A percentile compares a stretch with the other conserved stretches of the same genome.
Evolutionary conservation across 2,888 invertebrate species (phyloP).

Genomic region (Operophtera brumata): DNA sequence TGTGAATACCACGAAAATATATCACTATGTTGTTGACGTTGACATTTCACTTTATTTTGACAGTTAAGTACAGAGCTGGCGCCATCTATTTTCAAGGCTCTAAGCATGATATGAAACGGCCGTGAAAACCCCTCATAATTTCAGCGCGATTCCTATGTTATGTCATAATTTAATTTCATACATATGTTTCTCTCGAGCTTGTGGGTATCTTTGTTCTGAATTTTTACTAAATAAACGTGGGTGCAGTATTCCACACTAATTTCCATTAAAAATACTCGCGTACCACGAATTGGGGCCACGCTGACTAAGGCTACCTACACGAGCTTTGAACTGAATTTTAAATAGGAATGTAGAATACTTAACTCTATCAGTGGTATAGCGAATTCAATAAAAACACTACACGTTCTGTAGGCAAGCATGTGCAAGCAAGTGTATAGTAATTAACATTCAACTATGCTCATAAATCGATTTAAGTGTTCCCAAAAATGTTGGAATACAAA

Average conservation of each 20-base stretch:
- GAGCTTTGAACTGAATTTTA: slow-evolving; percentile 9
- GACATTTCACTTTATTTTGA: too few relatives aligned
- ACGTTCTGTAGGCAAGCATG: not conserved
- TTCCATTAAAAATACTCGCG: slow-evolving; percentile 12
- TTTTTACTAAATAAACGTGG: slow-evolving; percentile 2
- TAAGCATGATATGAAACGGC: too few relatives aligned
- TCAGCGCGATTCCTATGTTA: too few relatives aligned
- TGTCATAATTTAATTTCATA: too few relatives aligned
- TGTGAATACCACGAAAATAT: too few relatives aligned
- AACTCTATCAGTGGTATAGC: not conserved
- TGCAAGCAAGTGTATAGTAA: not conserved
- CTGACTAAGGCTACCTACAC: slow-evolving; percentile 1
- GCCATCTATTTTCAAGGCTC: too few relatives aligned
- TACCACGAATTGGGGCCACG: slow-evolving; percentile 9
- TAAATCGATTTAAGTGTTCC: not conserved
- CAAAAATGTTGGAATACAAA: slow-evolving; percentile 9
- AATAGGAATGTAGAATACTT: not conserved
- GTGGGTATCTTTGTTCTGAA: too few relatives aligned
- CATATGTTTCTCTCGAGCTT: too few relatives aligned
- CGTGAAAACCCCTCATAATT: too few relatives aligned
- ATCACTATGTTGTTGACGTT: too few relatives aligned
- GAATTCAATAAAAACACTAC: not conserved
- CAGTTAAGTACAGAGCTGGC: too few relatives aligned
- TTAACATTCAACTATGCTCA: not conserved
- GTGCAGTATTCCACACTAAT: slow-evolving; percentile 11